These are phyloP conservation scores for Halcyon leucocephala DNA, from an alignment of 2,797 vertebrate species.

Conservation along the genomic window DNA sequence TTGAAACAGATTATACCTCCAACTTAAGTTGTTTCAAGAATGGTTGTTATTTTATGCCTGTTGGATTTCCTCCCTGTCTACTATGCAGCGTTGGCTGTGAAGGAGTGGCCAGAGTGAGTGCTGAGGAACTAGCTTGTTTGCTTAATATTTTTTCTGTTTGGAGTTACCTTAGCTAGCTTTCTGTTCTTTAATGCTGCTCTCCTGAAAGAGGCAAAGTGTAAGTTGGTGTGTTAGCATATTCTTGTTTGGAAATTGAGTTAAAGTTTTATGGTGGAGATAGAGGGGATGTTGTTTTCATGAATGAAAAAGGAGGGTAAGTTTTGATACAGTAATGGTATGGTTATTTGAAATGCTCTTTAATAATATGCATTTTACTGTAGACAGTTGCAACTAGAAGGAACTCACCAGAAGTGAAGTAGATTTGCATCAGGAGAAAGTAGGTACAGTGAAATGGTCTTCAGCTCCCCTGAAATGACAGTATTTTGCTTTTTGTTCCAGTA, in stretches of 20 bases:
- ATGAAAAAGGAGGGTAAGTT: not conserved
- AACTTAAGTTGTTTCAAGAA: not conserved
- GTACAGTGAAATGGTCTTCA: not conserved
- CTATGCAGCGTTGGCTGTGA: not conserved
- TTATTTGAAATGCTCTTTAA: not conserved
- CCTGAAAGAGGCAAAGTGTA: not conserved
- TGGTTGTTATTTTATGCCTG: not conserved
- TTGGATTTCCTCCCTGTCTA: not conserved
- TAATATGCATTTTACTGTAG: not conserved
- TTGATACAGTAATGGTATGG: not conserved
- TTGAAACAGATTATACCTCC: not conserved
- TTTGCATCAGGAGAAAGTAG: not conserved
- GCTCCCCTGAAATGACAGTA: not conserved
- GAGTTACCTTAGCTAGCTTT: not conserved
- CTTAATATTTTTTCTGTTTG: not conserved
- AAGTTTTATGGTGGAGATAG: not conserved
- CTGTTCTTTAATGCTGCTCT: not conserved
- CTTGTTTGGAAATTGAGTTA: not conserved
- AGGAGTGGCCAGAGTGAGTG: not conserved
- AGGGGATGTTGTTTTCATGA: not conserved
- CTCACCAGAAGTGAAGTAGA: not conserved
- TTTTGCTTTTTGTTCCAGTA: not conserved
- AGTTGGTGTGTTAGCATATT: not conserved
- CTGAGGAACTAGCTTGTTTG: not conserved
- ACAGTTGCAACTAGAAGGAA: not conserved